Evolutionary conservation across 2,888 invertebrate species (phyloP).

Genomic region (Metalampra italica): DNA sequence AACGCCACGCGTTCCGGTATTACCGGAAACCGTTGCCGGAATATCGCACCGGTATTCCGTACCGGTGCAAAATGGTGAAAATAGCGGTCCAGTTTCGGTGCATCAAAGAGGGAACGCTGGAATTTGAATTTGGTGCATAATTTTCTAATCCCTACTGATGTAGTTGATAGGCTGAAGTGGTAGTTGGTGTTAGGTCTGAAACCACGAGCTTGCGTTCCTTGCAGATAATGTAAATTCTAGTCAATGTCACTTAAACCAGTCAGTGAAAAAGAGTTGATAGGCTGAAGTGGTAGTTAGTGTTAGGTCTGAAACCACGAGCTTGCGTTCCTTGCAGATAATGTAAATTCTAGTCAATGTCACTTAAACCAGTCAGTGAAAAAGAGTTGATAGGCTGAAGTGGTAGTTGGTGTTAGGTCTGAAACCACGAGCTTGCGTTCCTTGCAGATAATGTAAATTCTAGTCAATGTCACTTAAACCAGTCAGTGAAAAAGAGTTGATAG

Average conservation of each 20-base stretch:
- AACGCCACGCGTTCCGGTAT: slow-evolving; percentile 9
- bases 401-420: not conserved
- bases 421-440: too few relatives aligned
- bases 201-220: too few relatives aligned
- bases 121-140: not conserved
- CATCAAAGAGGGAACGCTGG: not conserved
- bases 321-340: too few relatives aligned
- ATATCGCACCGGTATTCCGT: not conserved
- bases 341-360: too few relatives aligned
- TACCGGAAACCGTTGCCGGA: slow-evolving; percentile 1
- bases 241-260: too few relatives aligned
- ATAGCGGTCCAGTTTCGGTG: not conserved
- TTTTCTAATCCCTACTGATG: not conserved
- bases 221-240: too few relatives aligned
- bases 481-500: too few relatives aligned
- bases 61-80: not conserved
- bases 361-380: too few relatives aligned
- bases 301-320: too few relatives aligned
- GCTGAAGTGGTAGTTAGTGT: not conserved
- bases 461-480: too few relatives aligned
- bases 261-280: too few relatives aligned
- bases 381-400: not conserved
- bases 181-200: not conserved
- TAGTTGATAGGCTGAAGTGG: not conserved
- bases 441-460: too few relatives aligned